Conservation (phyloP, 2,888 invertebrate species). For the Ochropleura plecta region DNA sequence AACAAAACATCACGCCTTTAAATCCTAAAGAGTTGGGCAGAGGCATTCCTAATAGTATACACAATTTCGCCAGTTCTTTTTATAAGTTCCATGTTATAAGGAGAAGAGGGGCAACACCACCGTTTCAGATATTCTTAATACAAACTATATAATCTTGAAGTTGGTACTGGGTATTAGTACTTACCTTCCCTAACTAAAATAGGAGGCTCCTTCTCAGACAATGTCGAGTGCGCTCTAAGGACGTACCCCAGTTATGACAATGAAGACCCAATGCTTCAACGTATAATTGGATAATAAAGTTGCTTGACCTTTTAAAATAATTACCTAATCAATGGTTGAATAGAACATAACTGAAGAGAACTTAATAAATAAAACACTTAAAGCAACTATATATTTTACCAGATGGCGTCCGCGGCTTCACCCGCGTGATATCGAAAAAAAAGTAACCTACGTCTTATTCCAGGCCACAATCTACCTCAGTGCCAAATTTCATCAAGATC, state of each 20-base stretch:
- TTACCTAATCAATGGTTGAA: neutral
- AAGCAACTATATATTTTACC: no score
- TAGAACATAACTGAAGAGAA: neutral
- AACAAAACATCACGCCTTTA: no score
- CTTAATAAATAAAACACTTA: neutral
- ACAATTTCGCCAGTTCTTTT: no score
- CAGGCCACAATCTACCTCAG: no score
- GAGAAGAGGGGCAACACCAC: no score
- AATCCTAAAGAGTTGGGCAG: no score
- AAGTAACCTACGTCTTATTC: no score
- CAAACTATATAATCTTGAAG: neutral
- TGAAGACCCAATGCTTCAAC: slow-evolving; percentile 41
- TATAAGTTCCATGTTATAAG: no score
- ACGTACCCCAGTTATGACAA: slow-evolving; percentile 36
- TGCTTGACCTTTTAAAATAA: slow-evolving; percentile 32
- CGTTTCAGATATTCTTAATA: neutral
- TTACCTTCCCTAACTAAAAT: neutral
- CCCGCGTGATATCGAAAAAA: no score
- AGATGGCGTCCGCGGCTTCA: no score
- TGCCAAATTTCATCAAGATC: no score
- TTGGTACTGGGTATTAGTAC: slow-evolving; percentile 2
- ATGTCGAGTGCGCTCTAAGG: slow-evolving; percentile 26
- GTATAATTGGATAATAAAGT: slow-evolving; percentile 41
- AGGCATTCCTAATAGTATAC: no score
- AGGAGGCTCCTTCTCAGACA: slow-evolving; percentile 5